Conservation (phyloP, 2,113 vertebrate genomes). For the Ardeotis arabs region DNA sequence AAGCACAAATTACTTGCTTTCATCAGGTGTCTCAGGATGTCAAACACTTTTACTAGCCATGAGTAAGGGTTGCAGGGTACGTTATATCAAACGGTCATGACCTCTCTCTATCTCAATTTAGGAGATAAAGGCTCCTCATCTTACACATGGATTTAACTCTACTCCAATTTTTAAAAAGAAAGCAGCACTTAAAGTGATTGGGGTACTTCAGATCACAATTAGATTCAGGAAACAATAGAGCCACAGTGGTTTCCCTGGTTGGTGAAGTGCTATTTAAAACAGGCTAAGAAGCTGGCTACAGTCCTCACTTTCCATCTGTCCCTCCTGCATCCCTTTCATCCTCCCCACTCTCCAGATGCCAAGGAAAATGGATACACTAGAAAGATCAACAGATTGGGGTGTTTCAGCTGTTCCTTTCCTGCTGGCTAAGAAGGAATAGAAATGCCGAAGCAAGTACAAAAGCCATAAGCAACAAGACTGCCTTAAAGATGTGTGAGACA, state of each 20-base stretch:
- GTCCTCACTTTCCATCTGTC: neutral
- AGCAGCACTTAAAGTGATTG: neutral
- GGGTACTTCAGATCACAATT: neutral
- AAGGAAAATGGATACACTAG: neutral
- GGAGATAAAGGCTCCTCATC: neutral
- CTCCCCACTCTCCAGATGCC: neutral
- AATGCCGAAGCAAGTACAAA: neutral
- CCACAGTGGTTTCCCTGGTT: rapidly evolving
- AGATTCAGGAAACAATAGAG: neutral
- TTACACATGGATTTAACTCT: neutral
- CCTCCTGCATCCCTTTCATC: neutral
- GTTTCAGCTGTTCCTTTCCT: neutral
- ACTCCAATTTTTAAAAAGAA: neutral
- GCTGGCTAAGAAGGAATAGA: neutral
- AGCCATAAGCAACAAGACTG: neutral
- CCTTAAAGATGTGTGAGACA: neutral
- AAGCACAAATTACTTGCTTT: neutral
- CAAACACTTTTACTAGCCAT: neutral
- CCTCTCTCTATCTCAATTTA: neutral
- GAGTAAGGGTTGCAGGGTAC: neutral
- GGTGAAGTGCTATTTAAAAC: neutral
- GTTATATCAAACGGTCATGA: neutral
- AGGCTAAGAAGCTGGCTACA: neutral
- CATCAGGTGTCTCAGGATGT: neutral
- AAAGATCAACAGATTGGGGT: neutral